Conservation (phyloP, 2,797 vertebrate genomes). For the Rallus crepitans region DNA sequence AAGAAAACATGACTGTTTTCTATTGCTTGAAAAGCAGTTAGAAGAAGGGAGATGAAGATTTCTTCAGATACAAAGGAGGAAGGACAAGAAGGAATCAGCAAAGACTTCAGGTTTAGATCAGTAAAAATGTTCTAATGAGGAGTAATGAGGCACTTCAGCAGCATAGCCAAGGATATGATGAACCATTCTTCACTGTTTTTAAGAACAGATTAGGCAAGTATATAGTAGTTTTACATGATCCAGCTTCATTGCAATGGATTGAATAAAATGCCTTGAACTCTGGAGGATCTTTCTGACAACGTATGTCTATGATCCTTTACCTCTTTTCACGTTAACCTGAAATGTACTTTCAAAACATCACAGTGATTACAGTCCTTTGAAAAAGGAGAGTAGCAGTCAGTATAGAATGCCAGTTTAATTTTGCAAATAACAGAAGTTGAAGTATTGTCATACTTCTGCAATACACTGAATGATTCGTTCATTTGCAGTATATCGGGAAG, state of each 20-base stretch:
- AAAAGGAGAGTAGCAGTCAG: not conserved
- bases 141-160: slow-evolving; percentile 54
- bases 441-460: not conserved
- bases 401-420: not conserved
- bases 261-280: not conserved
- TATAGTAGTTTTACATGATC: slow-evolving; percentile 12
- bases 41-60: not conserved
- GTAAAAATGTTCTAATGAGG: slow-evolving; percentile 51
- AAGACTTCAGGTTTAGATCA: not conserved
- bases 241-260: not conserved
- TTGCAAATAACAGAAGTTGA: not conserved
- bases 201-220: slow-evolving; percentile 44
- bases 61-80: not conserved
- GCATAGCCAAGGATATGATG: slow-evolving; percentile 32
- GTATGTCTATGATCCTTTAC: not conserved
- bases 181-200: slow-evolving; percentile 35
- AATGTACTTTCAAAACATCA: not conserved
- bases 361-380: not conserved
- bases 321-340: not conserved
- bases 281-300: not conserved
- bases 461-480: not conserved
- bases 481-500: not conserved
- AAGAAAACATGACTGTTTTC: not conserved
- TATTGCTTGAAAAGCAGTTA: not conserved
- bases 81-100: not conserved